Conservation (phyloP, 92 coral and sea anemone species). For the Heliopora coerulea region DNA sequence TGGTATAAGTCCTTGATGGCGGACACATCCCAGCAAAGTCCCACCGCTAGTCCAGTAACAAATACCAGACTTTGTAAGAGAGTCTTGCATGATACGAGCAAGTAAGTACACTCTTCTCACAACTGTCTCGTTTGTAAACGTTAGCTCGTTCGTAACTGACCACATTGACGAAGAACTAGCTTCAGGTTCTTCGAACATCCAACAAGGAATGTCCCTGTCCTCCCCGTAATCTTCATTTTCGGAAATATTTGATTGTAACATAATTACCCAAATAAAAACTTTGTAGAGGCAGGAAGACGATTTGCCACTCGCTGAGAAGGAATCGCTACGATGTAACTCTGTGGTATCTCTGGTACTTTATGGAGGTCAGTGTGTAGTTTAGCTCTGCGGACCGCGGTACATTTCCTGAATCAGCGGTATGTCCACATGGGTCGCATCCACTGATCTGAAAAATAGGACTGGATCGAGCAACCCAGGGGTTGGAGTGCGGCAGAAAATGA, state of each 20-base stretch:
- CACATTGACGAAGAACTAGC: background rate
- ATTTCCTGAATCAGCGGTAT: too few species aligned
- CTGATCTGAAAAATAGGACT: too few species aligned
- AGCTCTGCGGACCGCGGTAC: too few species aligned
- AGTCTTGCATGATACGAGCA: constrained; percentile 56
- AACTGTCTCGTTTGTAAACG: constrained; percentile 51
- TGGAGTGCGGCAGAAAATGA: too few species aligned
- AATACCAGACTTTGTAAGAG: constrained; percentile 39
- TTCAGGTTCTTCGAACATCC: constrained; percentile 54
- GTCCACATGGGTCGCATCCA: too few species aligned
- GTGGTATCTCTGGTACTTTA: too few species aligned
- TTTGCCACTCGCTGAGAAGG: too few species aligned
- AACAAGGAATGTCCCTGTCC: constrained; percentile 41
- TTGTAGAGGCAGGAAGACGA: too few species aligned
- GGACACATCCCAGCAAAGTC: constrained; percentile 62
- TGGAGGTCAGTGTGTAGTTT: too few species aligned
- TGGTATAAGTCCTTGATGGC: constrained; percentile 66
- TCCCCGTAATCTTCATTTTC: background rate
- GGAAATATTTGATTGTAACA: background rate
- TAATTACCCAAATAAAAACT: too few species aligned
- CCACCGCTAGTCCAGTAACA: constrained; percentile 65
- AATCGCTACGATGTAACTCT: too few species aligned
- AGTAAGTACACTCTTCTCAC: constrained; percentile 56
- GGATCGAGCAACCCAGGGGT: too few species aligned
- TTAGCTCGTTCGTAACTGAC: constrained; percentile 52